Evolutionary conservation across 2,113 vertebrate species (phyloP).

Genomic region (Oryzias curvinotus): DNA sequence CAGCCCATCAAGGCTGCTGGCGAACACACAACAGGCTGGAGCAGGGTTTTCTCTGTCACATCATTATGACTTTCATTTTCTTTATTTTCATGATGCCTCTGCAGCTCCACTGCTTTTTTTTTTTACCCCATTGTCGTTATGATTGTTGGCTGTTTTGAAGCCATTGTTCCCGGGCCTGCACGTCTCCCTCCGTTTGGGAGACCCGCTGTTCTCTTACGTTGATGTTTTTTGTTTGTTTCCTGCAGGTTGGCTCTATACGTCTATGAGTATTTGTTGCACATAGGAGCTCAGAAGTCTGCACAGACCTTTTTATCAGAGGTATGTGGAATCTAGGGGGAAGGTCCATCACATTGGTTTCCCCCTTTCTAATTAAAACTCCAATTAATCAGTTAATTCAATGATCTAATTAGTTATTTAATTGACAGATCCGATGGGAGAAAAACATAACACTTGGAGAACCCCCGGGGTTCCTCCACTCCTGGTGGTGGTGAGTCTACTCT

Average conservation of each 20-base stretch:
- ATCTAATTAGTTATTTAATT: slow-evolving; percentile 1
- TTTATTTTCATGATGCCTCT: slow-evolving; percentile 2
- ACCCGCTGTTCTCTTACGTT: neutral
- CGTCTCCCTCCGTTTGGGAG: slow-evolving; percentile 34
- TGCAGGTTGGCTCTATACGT: slow-evolving; percentile 92
- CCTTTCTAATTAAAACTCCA: neutral
- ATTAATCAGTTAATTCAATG: too few species aligned
- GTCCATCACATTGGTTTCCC: neutral
- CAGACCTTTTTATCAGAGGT: slow-evolving; percentile 99
- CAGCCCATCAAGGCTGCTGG: slow-evolving; percentile 52
- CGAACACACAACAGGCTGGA: slow-evolving; percentile 34
- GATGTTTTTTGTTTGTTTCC: slow-evolving; percentile 14
- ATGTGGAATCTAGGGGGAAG: slow-evolving; percentile 47
- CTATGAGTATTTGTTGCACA: slow-evolving; percentile 96
- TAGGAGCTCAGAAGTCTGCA: slow-evolving; percentile 97
- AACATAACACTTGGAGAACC: slow-evolving; percentile 95
- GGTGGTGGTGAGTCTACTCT: slow-evolving; percentile 91
- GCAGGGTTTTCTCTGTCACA: neutral
- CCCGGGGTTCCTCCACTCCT: slow-evolving; percentile 93
- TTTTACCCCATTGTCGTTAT: slow-evolving; percentile 11
- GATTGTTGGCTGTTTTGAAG: slow-evolving; percentile 61
- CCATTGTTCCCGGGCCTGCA: slow-evolving; percentile 71
- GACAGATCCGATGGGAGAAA: slow-evolving; percentile 96
- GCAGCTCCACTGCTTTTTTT: slow-evolving; percentile 4
- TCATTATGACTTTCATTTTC: neutral